phyloP scores from a whole-genome alignment of 53 echinoderm and acorn worm species.

The Paracentrotus lividus region DNA sequence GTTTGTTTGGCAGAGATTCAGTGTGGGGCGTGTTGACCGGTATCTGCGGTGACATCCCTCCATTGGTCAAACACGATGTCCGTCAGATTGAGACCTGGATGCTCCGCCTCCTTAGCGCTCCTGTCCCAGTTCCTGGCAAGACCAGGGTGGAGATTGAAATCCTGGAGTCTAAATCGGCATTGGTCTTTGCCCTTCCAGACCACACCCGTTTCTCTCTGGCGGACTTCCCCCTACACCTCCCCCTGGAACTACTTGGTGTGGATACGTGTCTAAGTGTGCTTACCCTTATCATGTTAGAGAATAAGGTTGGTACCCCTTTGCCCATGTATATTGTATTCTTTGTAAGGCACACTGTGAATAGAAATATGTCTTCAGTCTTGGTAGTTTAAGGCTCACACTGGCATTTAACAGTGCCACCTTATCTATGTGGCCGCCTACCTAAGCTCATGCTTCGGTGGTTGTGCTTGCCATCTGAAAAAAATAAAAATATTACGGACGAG shows the following conservation, averaged over 20 bases:
- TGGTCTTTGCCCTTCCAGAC: conserved; percentile 94
- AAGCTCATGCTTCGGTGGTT: too few relatives aligned
- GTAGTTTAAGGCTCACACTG: too few relatives aligned
- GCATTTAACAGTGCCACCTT: too few relatives aligned
- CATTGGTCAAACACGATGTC: conserved; percentile 93
- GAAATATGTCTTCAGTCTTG: neutral
- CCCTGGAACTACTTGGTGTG: conserved; percentile 94
- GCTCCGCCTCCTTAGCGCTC: conserved; percentile 91
- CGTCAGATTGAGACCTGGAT: conserved; percentile 99
- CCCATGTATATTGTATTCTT: neutral
- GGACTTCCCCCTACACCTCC: conserved; percentile 96
- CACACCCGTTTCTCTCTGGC: conserved; percentile 97
- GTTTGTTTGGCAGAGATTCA: conserved; percentile 85
- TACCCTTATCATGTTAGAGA: conserved; percentile 92
- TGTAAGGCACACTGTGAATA: neutral
- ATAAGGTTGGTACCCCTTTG: conserved; percentile 85
- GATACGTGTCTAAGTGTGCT: conserved; percentile 95
- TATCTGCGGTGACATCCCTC: conserved; percentile 91
- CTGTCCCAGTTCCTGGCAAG: conserved; percentile 97
- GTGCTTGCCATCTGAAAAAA: too few relatives aligned
- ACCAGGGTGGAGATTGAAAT: conserved; percentile 94
- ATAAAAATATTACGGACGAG: too few relatives aligned
- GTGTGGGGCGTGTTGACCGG: conserved; percentile 98
- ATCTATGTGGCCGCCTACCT: too few relatives aligned
- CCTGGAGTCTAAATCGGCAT: conserved; percentile 80